These are phyloP conservation scores for Isoperla grammatica DNA, from an alignment of 2,888 invertebrate species.

Conservation along the genomic window DNA sequence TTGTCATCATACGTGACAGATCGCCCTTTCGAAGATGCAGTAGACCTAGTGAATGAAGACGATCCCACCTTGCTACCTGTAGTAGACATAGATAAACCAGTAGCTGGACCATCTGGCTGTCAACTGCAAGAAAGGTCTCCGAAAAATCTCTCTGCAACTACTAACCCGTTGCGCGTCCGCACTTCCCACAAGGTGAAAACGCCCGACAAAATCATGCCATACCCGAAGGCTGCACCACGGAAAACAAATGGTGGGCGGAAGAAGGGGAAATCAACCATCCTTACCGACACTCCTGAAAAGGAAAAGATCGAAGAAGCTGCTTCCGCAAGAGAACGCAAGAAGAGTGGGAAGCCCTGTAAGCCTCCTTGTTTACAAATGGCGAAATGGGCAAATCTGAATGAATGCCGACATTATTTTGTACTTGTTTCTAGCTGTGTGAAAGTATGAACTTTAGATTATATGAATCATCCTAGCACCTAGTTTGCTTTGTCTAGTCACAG, in stretches of 20 bases:
- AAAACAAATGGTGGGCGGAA: neutral
- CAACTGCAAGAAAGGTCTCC: too few relatives aligned
- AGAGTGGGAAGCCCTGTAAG: too few relatives aligned
- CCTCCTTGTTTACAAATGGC: too few relatives aligned
- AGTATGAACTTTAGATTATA: too few relatives aligned
- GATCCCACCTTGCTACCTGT: neutral
- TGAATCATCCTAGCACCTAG: too few relatives aligned
- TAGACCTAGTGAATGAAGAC: neutral
- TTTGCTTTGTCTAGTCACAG: too few relatives aligned
- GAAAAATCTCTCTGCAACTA: too few relatives aligned
- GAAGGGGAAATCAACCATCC: too few relatives aligned
- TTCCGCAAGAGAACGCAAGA: too few relatives aligned
- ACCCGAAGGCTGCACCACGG: slow-evolving; percentile 3
- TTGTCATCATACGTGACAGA: neutral
- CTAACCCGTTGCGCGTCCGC: neutral
- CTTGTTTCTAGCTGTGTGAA: too few relatives aligned
- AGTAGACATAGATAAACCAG: neutral
- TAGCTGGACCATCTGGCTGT: neutral
- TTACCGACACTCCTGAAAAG: slow-evolving; percentile 6
- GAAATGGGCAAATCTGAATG: too few relatives aligned
- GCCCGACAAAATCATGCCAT: neutral
- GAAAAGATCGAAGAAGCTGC: neutral
- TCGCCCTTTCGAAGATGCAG: neutral
- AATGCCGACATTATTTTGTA: too few relatives aligned
- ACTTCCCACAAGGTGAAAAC: neutral